A percentile compares a stretch with the other conserved stretches of the same genome.
These are phyloP conservation scores for Drosophila leonis DNA, from an alignment of 2,888 invertebrate species.

Conservation along the genomic window DNA sequence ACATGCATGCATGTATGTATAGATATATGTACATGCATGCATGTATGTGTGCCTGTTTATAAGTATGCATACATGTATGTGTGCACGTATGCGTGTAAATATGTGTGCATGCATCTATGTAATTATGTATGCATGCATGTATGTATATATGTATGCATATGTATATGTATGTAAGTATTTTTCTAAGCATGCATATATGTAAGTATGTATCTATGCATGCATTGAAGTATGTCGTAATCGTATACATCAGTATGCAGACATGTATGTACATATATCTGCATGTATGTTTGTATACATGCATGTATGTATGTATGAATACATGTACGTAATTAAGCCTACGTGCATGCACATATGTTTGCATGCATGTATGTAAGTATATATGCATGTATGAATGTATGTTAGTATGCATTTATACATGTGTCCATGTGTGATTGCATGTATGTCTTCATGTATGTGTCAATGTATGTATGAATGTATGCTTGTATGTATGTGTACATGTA, in stretches of 20 bases:
- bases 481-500: background rate
- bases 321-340: background rate
- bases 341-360: background rate
- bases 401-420: no score
- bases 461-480: background rate
- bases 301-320: background rate
- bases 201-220: background rate
- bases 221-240: background rate
- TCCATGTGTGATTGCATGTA: slow-evolving; percentile 20
- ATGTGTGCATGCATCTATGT: no score
- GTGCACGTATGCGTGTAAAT: background rate
- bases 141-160: background rate
- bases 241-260: background rate
- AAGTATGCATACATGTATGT: background rate
- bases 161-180: background rate
- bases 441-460: background rate
- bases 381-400: background rate
- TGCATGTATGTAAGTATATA: background rate
- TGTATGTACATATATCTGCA: background rate
- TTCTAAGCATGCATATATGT: background rate
- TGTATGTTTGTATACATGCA: background rate
- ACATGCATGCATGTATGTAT: no score
- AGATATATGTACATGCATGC: background rate
- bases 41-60: background rate
- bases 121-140: background rate